A percentile compares a stretch with the other conserved stretches of the same genome.
These are phyloP conservation scores for Mungos mungo DNA, from an alignment of 2,113 vertebrate species.

Conservation along the genomic window DNA sequence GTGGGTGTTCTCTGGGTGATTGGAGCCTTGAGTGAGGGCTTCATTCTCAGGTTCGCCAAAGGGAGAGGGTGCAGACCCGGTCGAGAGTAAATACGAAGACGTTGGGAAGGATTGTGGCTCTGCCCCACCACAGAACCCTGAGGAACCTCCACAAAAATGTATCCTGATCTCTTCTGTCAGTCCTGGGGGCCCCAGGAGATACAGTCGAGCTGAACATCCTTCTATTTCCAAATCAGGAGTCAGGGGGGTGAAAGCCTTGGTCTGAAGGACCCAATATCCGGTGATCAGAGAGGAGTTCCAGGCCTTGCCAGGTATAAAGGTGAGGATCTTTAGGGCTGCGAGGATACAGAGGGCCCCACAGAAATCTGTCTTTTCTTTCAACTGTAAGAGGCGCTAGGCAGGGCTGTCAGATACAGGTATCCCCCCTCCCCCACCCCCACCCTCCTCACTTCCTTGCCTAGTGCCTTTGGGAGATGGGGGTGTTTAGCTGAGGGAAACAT, in stretches of 20 bases:
- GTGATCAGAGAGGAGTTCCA: neutral
- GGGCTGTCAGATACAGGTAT: no score
- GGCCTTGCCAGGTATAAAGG: neutral
- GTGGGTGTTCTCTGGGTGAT: neutral
- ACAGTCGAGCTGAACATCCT: neutral
- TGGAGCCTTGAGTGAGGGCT: neutral
- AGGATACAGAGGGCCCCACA: neutral
- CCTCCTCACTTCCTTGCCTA: neutral
- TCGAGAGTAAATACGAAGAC: neutral
- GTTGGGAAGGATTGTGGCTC: neutral
- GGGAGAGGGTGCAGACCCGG: no score
- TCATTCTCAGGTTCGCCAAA: neutral
- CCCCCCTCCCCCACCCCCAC: fast-evolving
- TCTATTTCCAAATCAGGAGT: neutral
- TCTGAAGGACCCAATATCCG: neutral
- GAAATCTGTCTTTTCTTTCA: neutral
- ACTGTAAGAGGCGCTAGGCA: neutral
- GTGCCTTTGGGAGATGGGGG: neutral
- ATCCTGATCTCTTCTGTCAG: neutral
- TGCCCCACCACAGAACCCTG: neutral
- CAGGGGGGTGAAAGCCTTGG: neutral
- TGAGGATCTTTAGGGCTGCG: no score
- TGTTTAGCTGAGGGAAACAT: neutral
- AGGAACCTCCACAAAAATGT: neutral
- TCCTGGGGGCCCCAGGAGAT: no score